Percentiles rank a stretch among this genome's conserved stretches.
These are phyloP conservation scores for Seriola aureovittata DNA, from an alignment of 2,113 vertebrate genomes.

Conservation along the genomic window DNA sequence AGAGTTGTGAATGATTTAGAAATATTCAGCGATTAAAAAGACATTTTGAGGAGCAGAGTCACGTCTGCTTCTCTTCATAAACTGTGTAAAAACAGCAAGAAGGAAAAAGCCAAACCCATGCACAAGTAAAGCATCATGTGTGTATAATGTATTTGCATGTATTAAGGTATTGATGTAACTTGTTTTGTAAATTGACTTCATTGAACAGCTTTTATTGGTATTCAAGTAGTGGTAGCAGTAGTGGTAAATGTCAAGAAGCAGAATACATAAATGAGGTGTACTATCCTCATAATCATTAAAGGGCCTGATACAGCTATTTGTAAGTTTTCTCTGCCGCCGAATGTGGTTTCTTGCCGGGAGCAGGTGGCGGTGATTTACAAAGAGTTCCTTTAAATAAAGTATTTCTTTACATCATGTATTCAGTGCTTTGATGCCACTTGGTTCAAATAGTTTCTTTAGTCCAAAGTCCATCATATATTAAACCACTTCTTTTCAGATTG, in stretches of 20 bases:
- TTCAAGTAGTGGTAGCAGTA: background rate
- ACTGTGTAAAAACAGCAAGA: background rate
- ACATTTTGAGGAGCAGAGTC: constrained; percentile 1
- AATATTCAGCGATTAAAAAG: background rate
- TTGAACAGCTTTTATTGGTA: background rate
- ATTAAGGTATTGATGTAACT: background rate
- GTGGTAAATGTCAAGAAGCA: background rate
- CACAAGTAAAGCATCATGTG: background rate
- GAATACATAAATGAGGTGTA: background rate
- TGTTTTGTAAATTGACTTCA: background rate
- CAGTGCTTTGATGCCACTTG: background rate
- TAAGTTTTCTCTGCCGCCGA: too few relatives aligned
- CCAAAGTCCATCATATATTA: background rate
- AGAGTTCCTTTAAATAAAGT: too few relatives aligned
- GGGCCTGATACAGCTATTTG: too few relatives aligned
- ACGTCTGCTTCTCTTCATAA: background rate
- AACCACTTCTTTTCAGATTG: too few relatives aligned
- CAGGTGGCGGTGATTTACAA: too few relatives aligned
- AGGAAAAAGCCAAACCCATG: background rate
- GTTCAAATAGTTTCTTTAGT: background rate
- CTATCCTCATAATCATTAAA: background rate
- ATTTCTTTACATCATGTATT: background rate
- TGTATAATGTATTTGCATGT: background rate
- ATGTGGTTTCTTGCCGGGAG: too few relatives aligned
- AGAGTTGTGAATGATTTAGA: constrained; percentile 16